phyloP scores from a whole-genome alignment of 2,113 vertebrate genomes.

The Peromyscus californicus region DNA sequence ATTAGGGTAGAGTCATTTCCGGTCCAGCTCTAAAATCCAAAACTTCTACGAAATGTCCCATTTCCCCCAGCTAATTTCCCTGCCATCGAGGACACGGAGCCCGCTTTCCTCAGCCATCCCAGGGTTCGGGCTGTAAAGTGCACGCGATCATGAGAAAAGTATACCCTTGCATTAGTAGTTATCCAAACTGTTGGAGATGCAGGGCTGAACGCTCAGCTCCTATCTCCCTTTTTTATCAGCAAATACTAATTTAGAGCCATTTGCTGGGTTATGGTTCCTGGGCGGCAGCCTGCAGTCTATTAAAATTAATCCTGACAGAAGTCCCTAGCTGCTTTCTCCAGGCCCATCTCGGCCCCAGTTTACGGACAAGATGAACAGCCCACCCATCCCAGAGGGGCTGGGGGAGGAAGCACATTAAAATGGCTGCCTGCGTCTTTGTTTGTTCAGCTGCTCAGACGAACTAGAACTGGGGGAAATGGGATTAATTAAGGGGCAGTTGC shows the following conservation, averaged over 20 bases:
- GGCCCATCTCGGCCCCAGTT: not conserved
- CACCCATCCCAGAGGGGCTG: conserved; percentile 62
- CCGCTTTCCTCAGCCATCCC: conserved; percentile 57
- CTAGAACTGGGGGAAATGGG: conserved; percentile 81
- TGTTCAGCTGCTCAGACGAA: conserved; percentile 85
- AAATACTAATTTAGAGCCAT: conserved; percentile 70
- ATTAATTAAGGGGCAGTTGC: conserved; percentile 83
- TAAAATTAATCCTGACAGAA: conserved; percentile 70
- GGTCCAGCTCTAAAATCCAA: conserved; percentile 41
- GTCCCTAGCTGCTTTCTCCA: conserved; percentile 54
- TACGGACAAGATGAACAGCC: conserved; percentile 70
- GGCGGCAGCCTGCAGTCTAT: conserved; percentile 58
- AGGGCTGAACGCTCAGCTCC: conserved; percentile 55
- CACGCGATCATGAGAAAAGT: conserved; percentile 52
- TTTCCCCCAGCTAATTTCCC: conserved; percentile 27
- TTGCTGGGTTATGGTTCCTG: not conserved
- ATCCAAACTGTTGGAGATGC: conserved; percentile 74
- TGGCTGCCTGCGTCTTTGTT: conserved; percentile 81
- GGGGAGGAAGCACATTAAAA: conserved; percentile 78
- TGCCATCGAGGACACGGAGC: conserved; percentile 15
- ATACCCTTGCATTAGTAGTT: conserved; percentile 67
- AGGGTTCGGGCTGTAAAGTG: conserved; percentile 60
- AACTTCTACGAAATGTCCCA: conserved; percentile 37
- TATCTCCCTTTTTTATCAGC: conserved; percentile 82
- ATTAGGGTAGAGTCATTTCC: conserved; percentile 41